Conservation (phyloP, 2,888 invertebrate genomes). For the Glyphotaelius pellucidus region DNA sequence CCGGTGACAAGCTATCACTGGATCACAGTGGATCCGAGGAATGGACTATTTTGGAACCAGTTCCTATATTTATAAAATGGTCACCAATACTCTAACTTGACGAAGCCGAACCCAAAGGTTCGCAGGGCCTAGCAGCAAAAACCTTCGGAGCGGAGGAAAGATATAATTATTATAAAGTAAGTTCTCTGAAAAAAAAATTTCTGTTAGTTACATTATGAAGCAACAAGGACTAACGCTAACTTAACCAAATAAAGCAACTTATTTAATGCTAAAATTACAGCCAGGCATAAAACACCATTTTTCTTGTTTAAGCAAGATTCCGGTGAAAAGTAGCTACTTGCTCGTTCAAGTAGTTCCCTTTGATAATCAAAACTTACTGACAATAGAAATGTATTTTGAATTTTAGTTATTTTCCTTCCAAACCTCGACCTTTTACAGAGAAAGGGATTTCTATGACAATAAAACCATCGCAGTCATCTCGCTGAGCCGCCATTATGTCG, state of each 20-base stretch:
- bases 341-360: too few species aligned
- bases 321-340: not conserved
- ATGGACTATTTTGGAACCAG: too few species aligned
- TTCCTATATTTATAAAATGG: too few species aligned
- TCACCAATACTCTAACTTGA: too few species aligned
- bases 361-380: not conserved
- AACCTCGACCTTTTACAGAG: not conserved
- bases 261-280: not conserved
- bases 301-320: not conserved
- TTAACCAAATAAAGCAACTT: not conserved
- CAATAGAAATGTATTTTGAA: not conserved
- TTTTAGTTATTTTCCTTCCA: not conserved
- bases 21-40: too few species aligned
- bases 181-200: not conserved
- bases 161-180: too few species aligned
- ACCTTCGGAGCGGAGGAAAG: too few species aligned
- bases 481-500: not conserved
- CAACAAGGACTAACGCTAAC: not conserved
- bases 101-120: too few species aligned
- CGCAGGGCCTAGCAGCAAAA: too few species aligned
- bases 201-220: too few species aligned
- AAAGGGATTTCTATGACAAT: not conserved
- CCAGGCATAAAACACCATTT: not conserved
- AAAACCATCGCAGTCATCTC: not conserved
- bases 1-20: too few species aligned